Conservation (phyloP, 2,113 vertebrate species). For the Periophthalmodon schlosseri region DNA sequence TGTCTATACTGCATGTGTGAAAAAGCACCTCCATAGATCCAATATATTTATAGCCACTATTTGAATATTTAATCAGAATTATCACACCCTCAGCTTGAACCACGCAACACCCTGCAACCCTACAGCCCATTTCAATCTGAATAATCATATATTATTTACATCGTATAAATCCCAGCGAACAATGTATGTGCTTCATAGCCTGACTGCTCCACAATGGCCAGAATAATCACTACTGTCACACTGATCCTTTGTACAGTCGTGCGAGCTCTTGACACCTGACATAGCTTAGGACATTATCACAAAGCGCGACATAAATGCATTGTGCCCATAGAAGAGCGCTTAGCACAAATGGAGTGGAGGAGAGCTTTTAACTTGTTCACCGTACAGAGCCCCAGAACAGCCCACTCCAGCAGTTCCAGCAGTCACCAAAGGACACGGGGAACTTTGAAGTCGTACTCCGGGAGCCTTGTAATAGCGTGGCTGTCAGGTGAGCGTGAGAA, state of each 20-base stretch:
- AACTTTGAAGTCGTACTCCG: constrained; percentile 48
- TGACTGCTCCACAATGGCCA: background rate
- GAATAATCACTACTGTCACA: background rate
- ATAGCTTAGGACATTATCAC: constrained; percentile 14
- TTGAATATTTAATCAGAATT: constrained; percentile 4
- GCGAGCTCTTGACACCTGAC: constrained; percentile 14
- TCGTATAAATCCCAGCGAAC: background rate
- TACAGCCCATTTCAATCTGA: background rate
- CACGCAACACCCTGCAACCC: background rate
- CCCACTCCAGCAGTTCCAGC: constrained; percentile 12
- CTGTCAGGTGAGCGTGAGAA: constrained; percentile 46
- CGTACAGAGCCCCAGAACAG: constrained; percentile 15
- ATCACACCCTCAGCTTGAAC: background rate
- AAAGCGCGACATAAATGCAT: background rate
- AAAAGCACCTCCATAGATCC: background rate
- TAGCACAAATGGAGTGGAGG: background rate
- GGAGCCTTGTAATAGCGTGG: constrained; percentile 33
- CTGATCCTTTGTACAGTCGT: constrained; percentile 9
- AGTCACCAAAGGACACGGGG: constrained; percentile 22
- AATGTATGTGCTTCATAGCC: background rate
- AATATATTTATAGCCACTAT: constrained; percentile 3
- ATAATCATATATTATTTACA: background rate
- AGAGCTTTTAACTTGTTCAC: constrained; percentile 29
- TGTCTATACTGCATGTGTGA: background rate
- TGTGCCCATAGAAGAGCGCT: constrained; percentile 9